Base-by-base conservation (phyloP, 2,888 invertebrate species). In the Acanthacorydalis orientalis region DNA sequence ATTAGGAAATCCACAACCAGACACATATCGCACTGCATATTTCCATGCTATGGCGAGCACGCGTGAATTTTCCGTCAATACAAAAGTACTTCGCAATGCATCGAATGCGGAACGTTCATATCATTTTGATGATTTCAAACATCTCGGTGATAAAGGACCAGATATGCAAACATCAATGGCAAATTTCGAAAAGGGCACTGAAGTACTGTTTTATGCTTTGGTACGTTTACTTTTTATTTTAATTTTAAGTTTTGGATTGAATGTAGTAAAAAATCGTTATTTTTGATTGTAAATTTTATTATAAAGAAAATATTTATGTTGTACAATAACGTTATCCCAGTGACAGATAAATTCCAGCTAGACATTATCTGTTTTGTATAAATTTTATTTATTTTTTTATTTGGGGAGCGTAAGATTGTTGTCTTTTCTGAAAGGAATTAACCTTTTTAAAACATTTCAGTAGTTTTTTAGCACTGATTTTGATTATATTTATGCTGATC, bases 41-140 rank as follows among this genome's bases (percentile, higher is more conserved):
- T 88, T 87, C 70, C 87, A 88, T 59, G 73, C 87, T 0, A 74
- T 88, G 75, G 75, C 83, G 41, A 78, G 84, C 54, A 75, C 70
- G 8, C 73, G 78, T 48, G 80, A 85, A 64, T 86, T 82, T 59
- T 63, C 68, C 0, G 83, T 86, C 1, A 77, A 79, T 14, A 83
- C 82, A 0, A 69, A 69, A 32, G 64, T 81, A 4, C 54, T 82
- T 23, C 66, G 72, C 57, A 64, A 78, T 61, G 68, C 72, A 54
- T 64, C 68, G 1, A 61, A 70, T 51, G 70, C 75, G 0, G 69
- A 69, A 1, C 65, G 73, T 38, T 64, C 65, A 1, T 69, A 70
- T 53, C 74, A 74, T 55, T 73, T 67, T 44, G 56, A 64, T 39
- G 73, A 76, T 56, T 80, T 79, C 56, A 56, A 34, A 15, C 47